Conservation (phyloP, 2,797 vertebrate species). For the Etheostoma perlongum region DNA sequence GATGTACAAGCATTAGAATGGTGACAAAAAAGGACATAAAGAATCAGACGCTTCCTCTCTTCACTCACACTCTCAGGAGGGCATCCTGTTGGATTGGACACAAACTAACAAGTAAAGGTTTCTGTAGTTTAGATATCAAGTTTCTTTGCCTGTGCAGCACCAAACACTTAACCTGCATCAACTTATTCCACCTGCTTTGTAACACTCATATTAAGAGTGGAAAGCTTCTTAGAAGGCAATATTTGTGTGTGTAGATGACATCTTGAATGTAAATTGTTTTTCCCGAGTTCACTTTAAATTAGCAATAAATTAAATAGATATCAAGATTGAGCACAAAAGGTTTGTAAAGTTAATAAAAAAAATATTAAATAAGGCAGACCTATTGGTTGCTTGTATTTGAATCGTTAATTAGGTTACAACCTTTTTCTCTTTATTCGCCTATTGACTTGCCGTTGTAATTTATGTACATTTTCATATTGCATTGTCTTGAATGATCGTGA, state of each 20-base stretch:
- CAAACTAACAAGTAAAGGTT: background rate
- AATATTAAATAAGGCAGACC: background rate
- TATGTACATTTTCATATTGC: background rate
- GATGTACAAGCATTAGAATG: background rate
- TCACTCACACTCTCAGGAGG: background rate
- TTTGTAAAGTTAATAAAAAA: background rate
- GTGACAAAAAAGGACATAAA: constrained; percentile 10
- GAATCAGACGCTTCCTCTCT: background rate
- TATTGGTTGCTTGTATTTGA: background rate
- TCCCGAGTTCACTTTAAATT: background rate
- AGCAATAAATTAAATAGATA: background rate
- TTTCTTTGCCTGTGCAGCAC: background rate
- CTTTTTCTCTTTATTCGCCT: background rate
- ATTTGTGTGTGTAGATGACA: background rate
- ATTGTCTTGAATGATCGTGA: background rate
- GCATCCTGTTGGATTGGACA: background rate
- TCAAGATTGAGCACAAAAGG: background rate
- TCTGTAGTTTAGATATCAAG: background rate
- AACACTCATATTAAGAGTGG: background rate
- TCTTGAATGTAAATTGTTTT: background rate
- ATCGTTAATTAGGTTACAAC: background rate
- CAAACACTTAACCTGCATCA: background rate
- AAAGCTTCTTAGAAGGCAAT: background rate
- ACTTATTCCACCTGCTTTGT: background rate
- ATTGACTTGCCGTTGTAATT: background rate